Percentiles rank a stretch among this genome's conserved stretches.
Evolutionary conservation across 2,888 invertebrate genomes (phyloP).

Genomic region (Deroplatys truncata): DNA sequence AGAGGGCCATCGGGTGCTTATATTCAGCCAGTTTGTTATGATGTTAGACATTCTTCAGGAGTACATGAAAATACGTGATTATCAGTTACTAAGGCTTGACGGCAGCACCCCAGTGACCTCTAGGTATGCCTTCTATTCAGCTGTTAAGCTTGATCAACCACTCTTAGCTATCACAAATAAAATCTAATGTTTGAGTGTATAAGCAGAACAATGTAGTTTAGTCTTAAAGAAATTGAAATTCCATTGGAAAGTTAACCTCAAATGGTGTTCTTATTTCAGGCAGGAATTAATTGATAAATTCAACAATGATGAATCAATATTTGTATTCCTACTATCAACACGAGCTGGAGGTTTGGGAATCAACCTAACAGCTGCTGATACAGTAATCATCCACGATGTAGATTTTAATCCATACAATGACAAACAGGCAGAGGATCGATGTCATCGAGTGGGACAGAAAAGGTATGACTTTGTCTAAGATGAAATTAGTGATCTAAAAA

Average conservation of each 20-base stretch:
- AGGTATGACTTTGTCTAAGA: conserved; percentile 41
- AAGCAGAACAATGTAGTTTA: background rate
- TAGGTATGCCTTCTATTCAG: conserved; percentile 47
- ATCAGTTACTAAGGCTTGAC: conserved; percentile 79
- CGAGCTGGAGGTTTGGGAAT: conserved; percentile 94
- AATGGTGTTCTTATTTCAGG: conserved; percentile 48
- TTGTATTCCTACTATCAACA: conserved; percentile 88
- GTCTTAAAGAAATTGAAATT: too few relatives aligned
- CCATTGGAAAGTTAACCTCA: too few relatives aligned
- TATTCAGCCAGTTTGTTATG: conserved; percentile 97
- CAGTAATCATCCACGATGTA: conserved; percentile 93
- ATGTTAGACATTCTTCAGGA: conserved; percentile 90
- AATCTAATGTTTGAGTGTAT: background rate
- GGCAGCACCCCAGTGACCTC: conserved; percentile 84
- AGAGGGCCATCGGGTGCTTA: conserved; percentile 75
- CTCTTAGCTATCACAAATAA: background rate
- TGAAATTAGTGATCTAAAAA: background rate
- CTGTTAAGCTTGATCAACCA: background rate
- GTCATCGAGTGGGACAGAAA: conserved; percentile 60
- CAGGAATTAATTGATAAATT: conserved; percentile 88
- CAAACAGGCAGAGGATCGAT: conserved; percentile 93
- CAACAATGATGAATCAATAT: conserved; percentile 72
- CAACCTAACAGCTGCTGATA: conserved; percentile 90
- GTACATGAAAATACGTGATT: conserved; percentile 69
- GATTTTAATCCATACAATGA: conserved; percentile 99